Base-by-base conservation (phyloP, 2,113 vertebrate species). In the Neogobius melanostomus region DNA sequence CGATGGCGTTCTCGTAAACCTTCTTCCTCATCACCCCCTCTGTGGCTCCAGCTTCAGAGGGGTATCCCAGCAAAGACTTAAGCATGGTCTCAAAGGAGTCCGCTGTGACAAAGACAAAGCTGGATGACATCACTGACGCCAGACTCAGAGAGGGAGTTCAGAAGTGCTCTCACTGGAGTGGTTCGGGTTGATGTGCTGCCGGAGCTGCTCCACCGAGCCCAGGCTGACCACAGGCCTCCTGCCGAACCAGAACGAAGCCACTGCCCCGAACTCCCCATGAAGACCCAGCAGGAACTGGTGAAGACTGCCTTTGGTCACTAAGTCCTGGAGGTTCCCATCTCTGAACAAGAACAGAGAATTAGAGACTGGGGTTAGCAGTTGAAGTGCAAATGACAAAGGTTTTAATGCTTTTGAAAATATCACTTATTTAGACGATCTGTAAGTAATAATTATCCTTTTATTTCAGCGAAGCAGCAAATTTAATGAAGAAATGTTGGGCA, bases 81-180 rank as follows among this genome's bases (percentile, higher is more conserved):
- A 98, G 92, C 95, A 98, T 97, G 0, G 94, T 98, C 88, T 98
- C 96, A 90, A 99, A 98, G n/a, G 96, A 95, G 90, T 98, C 95
- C 48, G 90, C 97, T 99, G 74, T 15, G 21, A 50, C 36, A 43
- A n/a, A 36, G 14, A 61, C 59, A 61, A 10, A 44, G 3, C 42
- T 36, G 28, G 28, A 36, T 36, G 28, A 36, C 28, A 36, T 5
- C 4, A 3, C 28, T 36, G 28, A 36, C 28, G 28, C 28, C 3
- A 36, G 28, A 36, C 28, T 36, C 21, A 2, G 28, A 36, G 28
- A 5, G 28, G 3, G 28, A 4, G 46, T 47, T 6, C 7, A 7
- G 11, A 8, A 15, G 8, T 16, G 62, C 11, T 92, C 95, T 92
- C 84, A 98, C 96, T 93, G 16, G 92, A 92, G 62, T 94, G 92